Evolutionary conservation across 2,888 invertebrate species (phyloP).

Genomic region (Pogonocherus hispidulus): DNA sequence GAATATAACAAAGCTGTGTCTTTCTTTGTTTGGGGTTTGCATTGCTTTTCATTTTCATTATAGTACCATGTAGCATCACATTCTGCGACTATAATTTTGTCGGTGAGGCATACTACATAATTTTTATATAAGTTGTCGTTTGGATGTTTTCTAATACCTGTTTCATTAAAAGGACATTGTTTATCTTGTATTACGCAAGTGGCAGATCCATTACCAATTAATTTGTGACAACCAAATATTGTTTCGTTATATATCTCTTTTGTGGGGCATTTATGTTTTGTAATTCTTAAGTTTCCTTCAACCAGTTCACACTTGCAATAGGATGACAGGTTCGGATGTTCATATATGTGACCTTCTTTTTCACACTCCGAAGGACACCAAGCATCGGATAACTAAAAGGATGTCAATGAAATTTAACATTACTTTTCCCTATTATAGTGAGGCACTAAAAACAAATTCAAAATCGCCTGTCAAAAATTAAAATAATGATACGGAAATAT

Average conservation of each 20-base stretch:
- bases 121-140: slow-evolving; percentile 23
- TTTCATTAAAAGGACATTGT: slow-evolving; percentile 25
- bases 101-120: slow-evolving; percentile 28
- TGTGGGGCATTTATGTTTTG: neutral
- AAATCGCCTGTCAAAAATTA: too few species aligned
- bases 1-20: slow-evolving; percentile 27
- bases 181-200: slow-evolving; percentile 25
- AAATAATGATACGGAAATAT: too few species aligned
- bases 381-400: neutral
- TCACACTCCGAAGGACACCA: slow-evolving; percentile 16
- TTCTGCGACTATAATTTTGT: slow-evolving; percentile 31
- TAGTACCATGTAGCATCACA: slow-evolving; percentile 29
- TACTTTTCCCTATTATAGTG: too few species aligned
- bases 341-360: slow-evolving; percentile 14
- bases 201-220: slow-evolving; percentile 25
- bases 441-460: too few species aligned
- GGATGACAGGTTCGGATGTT: slow-evolving; percentile 15
- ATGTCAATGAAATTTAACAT: too few species aligned
- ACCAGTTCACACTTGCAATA: slow-evolving; percentile 7
- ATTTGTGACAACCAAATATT: neutral
- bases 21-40: slow-evolving; percentile 21
- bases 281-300: neutral
- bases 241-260: slow-evolving; percentile 20
- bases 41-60: slow-evolving; percentile 19
- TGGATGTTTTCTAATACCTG: slow-evolving; percentile 30